Base-by-base conservation (phyloP, 2,113 vertebrate species). In the Scortum barcoo region DNA sequence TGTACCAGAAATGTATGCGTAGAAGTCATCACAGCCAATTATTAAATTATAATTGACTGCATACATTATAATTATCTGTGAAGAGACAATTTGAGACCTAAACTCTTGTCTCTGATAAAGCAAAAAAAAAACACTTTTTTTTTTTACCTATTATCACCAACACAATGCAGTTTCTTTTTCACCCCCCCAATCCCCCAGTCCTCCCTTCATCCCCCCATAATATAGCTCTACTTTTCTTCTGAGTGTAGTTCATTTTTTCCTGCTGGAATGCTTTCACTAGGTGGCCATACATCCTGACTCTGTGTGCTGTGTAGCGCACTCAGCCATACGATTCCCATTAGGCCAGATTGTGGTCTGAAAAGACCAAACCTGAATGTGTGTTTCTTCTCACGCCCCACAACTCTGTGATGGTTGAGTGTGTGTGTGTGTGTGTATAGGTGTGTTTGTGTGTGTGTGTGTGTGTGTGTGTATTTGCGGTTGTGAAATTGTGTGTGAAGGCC, bases 311-410 rank as follows among this genome's bases (percentile, higher is more conserved):
- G 84, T 78, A 79, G 77, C 33, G 80, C 89, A 82, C 73, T 92
- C 83, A 92, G 81, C 90, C 90, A 82, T 89, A 76, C 83, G 70
- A 95, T 92, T 92, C 89, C 93, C 88, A 94, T 94, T 93, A 94
- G 86, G 56, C 71, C 61, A 81, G 80, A 81, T 62, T 75, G 83
- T 81, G 87, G 86, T 84, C 86, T 79, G 76, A 83, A 57, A 72
- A 83, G 60, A 66, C 73, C 73, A 6, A 80, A 62, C 71, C n/a
- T 62, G 65, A 86, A 74, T 78, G 66, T 38, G 54, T 81, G 75
- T 85, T 81, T 78, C 83, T 76, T 65, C 69, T 77, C 72, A 24
- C 68, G 54, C 71, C 69, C 30, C 70, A 60, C 54, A 66, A 53
- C 77, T 51, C 48, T 51, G n/a, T 67, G 60, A 24, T 61, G 50